These are phyloP conservation scores for Artibeus jamaicensis DNA, from an alignment of 2,797 vertebrate genomes.

Conservation along the genomic window DNA sequence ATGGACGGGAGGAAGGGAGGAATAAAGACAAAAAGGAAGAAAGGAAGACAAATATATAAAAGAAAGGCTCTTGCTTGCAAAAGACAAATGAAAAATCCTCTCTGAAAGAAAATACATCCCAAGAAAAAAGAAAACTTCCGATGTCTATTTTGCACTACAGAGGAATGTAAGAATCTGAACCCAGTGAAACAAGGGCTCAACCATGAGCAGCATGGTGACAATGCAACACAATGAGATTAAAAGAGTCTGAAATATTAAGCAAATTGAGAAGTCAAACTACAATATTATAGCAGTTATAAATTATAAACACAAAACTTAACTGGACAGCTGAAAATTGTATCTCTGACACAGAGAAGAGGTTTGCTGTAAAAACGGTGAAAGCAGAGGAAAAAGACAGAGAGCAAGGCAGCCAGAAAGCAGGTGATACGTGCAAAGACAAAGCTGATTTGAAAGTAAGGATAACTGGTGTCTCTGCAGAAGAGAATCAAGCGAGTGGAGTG, in stretches of 20 bases:
- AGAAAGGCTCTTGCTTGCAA: background rate
- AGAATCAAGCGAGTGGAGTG: background rate
- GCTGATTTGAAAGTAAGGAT: background rate
- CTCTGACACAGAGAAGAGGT: background rate
- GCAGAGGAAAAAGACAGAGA: background rate
- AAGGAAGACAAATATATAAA: background rate
- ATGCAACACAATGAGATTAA: background rate
- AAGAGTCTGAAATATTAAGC: background rate
- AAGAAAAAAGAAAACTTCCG: background rate
- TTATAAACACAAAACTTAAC: conserved; percentile 24
- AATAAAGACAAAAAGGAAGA: background rate
- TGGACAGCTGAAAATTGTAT: background rate
- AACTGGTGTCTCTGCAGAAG: background rate
- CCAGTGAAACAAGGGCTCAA: background rate
- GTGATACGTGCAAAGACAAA: background rate
- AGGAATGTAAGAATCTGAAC: background rate
- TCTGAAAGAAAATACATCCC: background rate
- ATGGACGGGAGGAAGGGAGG: too few species aligned
- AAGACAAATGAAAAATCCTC: background rate
- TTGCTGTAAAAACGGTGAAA: background rate
- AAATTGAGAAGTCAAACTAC: background rate
- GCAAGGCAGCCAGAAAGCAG: background rate
- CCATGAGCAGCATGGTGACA: background rate
- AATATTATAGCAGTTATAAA: conserved; percentile 24
- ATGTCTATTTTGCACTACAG: background rate